phyloP scores from a whole-genome alignment of 2,888 invertebrate species.

The Phyllotreta cruciferae region DNA sequence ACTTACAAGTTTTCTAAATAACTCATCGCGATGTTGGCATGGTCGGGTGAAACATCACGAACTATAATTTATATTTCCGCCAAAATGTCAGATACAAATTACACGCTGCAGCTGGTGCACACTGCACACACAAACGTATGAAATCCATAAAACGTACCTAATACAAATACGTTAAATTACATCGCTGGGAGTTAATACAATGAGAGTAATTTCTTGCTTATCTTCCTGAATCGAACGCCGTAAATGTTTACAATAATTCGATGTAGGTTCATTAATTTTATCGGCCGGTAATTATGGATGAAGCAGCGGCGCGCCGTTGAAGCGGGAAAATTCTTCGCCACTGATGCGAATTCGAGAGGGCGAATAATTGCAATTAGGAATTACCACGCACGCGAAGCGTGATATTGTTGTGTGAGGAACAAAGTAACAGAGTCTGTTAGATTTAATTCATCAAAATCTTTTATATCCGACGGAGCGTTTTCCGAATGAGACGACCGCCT shows the following conservation, averaged over 20 bases:
- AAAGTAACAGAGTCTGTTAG: conserved; percentile 2
- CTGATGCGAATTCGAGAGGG: no score
- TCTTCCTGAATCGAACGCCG: not conserved
- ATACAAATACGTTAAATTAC: not conserved
- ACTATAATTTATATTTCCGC: conserved; percentile 1
- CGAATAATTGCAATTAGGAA: no score
- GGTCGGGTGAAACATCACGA: not conserved
- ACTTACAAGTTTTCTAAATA: no score
- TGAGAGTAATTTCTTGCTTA: conserved; percentile 3
- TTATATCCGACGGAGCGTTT: conserved; percentile 15
- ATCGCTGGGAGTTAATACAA: not conserved
- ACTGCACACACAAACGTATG: not conserved
- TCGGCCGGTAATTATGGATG: no score
- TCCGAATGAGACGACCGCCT: conserved; percentile 17
- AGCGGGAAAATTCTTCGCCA: no score
- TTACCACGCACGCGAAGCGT: not conserved
- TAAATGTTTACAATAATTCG: conserved; percentile 1
- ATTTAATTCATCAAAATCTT: conserved; percentile 24
- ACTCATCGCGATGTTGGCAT: not conserved
- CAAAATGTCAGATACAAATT: conserved; percentile 4
- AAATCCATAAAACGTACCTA: not conserved
- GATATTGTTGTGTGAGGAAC: not conserved
- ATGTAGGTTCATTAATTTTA: no score
- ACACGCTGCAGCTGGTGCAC: not conserved
- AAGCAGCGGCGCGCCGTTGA: no score